Base-by-base conservation (phyloP, 2,113 vertebrate species). In the Tamias sibiricus region DNA sequence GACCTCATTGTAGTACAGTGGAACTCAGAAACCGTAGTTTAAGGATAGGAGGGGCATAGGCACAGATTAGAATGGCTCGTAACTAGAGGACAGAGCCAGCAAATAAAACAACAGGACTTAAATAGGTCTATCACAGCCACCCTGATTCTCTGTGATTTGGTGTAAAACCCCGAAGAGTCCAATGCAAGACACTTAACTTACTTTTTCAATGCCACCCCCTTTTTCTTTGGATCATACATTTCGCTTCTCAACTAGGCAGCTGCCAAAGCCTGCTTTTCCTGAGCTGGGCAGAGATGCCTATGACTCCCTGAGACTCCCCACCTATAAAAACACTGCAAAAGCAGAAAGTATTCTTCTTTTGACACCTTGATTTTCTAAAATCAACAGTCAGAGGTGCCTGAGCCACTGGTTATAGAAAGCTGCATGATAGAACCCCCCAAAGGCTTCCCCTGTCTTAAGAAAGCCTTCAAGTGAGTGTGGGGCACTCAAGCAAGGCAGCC, bases 351-450 rank as follows among this genome's bases (percentile, higher is more conserved):
- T 37, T 12, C 1, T 84, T 62, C n/a, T n/a, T 47, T 42, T 64
- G 59, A 92, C 6, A 86, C 30, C 35, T 52, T 54, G 47, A 72
- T 82, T 96, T 96, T 94, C 54, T 59, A 79, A 86, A 87, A 30
- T 37, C 69, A 80, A 64, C 0, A 44, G 7, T 72, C 9, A 85
- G 17, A 76, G 20, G 13, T 71, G 8, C 30, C 74, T 9, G 57
- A 96, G 94, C 4, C 32, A 28, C 1, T 9, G 30, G 49, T 37
- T 80, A 24, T n/a, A 82, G 80, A 92, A 64, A 37, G 11, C 37
- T 68, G 49, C 26, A 4, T 37, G 84, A 74, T 0, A 4, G 52
- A n/a, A 52, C 16, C 13, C 44, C 10, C 11, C 6, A 76, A 81
- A 40, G 26, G 2, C 6, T 30, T 54, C 37, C 37, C 10, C 13